Evolutionary conservation across 2,888 invertebrate species (phyloP).

Genomic region (Pteria penguin): DNA sequence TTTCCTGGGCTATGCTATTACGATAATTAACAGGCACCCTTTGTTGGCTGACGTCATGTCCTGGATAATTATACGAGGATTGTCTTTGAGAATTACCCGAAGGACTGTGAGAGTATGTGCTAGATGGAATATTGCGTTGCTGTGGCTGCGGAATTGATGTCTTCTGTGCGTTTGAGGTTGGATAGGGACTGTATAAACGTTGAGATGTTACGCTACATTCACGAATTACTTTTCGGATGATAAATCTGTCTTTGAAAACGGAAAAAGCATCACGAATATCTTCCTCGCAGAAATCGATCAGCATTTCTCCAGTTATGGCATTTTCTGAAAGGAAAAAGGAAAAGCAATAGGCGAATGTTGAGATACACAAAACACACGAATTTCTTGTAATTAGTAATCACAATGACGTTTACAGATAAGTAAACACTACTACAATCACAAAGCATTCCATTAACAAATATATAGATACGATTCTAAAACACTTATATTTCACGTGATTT

Average conservation of each 20-base stretch:
- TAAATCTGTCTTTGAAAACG: constrained; percentile 56
- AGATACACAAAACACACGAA: too few relatives aligned
- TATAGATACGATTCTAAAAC: too few relatives aligned
- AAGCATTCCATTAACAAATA: too few relatives aligned
- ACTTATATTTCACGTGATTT: too few relatives aligned
- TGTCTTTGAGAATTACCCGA: neutral
- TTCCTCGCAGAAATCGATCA: constrained; percentile 56
- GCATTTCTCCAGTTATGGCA: constrained; percentile 54
- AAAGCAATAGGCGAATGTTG: too few relatives aligned
- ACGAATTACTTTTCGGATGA: constrained; percentile 50
- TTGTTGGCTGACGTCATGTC: neutral
- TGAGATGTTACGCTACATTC: constrained; percentile 32
- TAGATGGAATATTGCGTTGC: neutral
- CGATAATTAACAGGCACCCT: neutral
- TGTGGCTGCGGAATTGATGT: neutral
- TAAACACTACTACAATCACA: too few relatives aligned
- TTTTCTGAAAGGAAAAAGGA: constrained; percentile 45
- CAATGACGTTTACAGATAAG: too few relatives aligned
- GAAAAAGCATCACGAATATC: constrained; percentile 56
- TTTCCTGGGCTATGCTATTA: neutral
- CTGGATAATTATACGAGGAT: neutral
- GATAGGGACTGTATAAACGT: neutral
- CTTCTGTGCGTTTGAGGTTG: neutral
- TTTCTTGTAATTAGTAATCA: too few relatives aligned
- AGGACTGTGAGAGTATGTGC: neutral